Evolutionary conservation across 2,113 vertebrate genomes (phyloP).

Genomic region (Xiphophorus couchianus): DNA sequence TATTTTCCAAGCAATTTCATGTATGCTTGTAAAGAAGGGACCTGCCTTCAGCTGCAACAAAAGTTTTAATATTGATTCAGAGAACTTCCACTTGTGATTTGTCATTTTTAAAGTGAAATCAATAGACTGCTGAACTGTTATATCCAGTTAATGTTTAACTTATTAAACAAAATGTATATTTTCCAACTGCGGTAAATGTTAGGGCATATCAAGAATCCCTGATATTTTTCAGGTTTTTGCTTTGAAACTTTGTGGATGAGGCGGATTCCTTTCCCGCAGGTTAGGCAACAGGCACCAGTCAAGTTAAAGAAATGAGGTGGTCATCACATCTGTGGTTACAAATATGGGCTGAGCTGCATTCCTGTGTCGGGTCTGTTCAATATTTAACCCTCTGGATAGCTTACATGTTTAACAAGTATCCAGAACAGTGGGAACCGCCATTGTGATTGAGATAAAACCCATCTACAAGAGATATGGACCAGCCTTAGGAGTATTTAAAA

Average conservation of each 20-base stretch:
- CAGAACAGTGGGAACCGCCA: constrained; percentile 39
- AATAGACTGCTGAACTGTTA: too few relatives aligned
- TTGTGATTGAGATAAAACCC: constrained; percentile 36
- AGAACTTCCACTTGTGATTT: too few relatives aligned
- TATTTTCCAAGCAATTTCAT: too few relatives aligned
- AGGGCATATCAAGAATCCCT: constrained; percentile 4
- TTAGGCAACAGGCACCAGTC: constrained; percentile 8
- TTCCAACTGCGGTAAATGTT: too few relatives aligned
- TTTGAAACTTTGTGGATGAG: neutral
- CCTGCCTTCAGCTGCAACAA: too few relatives aligned
- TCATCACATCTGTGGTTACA: constrained; percentile 42
- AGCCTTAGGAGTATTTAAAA: neutral
- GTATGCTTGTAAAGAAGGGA: too few relatives aligned
- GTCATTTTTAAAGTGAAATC: too few relatives aligned
- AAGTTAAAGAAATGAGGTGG: constrained; percentile 28
- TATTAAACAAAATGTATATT: too few relatives aligned
- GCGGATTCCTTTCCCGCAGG: neutral
- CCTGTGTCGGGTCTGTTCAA: constrained; percentile 43
- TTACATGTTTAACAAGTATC: constrained; percentile 32
- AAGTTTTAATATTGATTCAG: too few relatives aligned
- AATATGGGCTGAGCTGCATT: constrained; percentile 35
- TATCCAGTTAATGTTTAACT: too few relatives aligned
- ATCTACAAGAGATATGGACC: constrained; percentile 19
- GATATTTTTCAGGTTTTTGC: neutral
- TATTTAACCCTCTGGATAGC: constrained; percentile 57